Evolutionary conservation across 2,113 vertebrate species (phyloP).

Genomic region (Malurus alboscapulatus): DNA sequence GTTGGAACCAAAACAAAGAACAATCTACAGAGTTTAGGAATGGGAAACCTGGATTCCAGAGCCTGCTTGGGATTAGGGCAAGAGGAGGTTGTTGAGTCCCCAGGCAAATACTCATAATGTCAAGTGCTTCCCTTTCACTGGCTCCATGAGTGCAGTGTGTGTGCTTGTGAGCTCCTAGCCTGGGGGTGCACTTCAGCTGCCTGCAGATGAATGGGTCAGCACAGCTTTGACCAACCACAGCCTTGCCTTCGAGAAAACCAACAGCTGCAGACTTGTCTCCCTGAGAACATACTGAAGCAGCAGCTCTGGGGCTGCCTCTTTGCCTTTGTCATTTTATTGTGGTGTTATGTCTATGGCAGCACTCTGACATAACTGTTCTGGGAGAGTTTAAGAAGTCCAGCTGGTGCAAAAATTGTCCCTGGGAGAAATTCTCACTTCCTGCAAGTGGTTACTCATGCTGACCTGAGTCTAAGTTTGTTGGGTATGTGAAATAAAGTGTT

Average conservation of each 20-base stretch:
- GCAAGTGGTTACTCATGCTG: background rate
- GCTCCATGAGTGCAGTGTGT: background rate
- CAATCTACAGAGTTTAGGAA: background rate
- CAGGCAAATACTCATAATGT: background rate
- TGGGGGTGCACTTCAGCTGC: background rate
- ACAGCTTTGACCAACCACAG: background rate
- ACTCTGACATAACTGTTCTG: background rate
- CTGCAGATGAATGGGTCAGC: background rate
- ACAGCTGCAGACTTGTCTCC: background rate
- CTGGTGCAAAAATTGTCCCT: background rate
- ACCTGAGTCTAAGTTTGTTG: background rate
- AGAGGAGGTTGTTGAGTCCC: background rate
- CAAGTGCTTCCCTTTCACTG: background rate
- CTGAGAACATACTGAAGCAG: background rate
- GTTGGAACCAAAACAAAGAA: background rate
- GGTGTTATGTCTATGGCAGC: background rate
- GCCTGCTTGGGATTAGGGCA: background rate
- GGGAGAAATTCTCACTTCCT: background rate
- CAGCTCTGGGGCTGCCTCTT: background rate
- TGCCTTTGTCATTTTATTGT: background rate
- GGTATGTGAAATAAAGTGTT: background rate
- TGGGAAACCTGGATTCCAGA: background rate
- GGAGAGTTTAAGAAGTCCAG: background rate
- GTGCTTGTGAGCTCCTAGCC: background rate
- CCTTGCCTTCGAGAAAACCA: background rate